Base-by-base conservation (phyloP, 2,888 invertebrate genomes). In the Mechanitis mazaeus region DNA sequence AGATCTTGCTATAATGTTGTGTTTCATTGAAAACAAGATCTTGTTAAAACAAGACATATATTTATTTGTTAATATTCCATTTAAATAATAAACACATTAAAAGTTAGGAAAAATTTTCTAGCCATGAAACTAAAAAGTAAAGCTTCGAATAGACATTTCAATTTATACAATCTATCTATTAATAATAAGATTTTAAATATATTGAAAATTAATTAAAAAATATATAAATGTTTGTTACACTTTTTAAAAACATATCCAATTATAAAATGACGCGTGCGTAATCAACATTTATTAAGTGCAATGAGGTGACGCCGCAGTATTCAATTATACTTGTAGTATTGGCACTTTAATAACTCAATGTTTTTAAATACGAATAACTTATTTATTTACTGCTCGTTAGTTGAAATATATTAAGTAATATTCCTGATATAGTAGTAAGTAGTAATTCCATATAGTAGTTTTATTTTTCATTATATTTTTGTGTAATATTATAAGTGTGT, bases 381-480 rank as follows among this genome's bases (percentile, higher is more conserved):
- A 20, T 58, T 55, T 45, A 54, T 54, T 61, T 55, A 56, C 59
- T 56, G 68, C 63, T 66, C 68, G 59, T 63, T 66, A 62, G 38
- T 65, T 64, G 59, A 59, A 61, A 58, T 45, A 42, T 6, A 45
- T 47, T 50, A 55, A 50, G 61, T 66, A 66, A 64, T 64, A 64
- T 64, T 66, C 64, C 64, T 58, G 58, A 55, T 58, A 57, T 42
- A 63, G 42, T 55, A 64, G 45, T 56, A 45, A n/a, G 12, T 50
- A 55, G 46, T 20, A 60, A 62, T 60, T 56, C 58, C 45, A 38
- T 47, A 38, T 58, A 53, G 62, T 55, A 54, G 66, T 64, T 64
- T 60, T 63, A 57, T 59, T 56, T 20, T 45, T 60, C 47, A n/a
- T 55, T 45, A 59, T 53, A 60, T 61, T 54, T 33, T 56, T 61